Conservation (phyloP, 2,113 vertebrate genomes). For the Polypterus bichir region DNA sequence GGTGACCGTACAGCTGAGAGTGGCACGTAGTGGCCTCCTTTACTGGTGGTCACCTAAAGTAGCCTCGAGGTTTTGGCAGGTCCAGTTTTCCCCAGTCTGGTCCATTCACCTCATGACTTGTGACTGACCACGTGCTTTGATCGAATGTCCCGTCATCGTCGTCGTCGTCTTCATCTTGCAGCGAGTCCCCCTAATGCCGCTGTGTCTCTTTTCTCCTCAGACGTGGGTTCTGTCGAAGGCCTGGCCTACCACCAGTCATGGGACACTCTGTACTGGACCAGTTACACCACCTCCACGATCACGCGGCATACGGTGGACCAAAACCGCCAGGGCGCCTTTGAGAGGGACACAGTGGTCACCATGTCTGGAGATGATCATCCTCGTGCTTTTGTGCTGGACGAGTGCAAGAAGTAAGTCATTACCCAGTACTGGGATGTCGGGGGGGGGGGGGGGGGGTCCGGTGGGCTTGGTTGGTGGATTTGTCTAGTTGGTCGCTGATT, state of each 20-base stretch:
- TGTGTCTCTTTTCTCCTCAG: slow-evolving; percentile 34
- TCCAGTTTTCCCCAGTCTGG: no score
- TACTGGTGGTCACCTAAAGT: no score
- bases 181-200: no score
- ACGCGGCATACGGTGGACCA: slow-evolving; percentile 89
- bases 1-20: no score
- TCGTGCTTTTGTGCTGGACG: slow-evolving; percentile 84
- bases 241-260: slow-evolving; percentile 85
- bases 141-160: no score
- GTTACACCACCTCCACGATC: slow-evolving; percentile 92
- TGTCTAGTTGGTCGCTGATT: no score
- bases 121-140: no score
- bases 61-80: no score
- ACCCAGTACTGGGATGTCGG: neutral
- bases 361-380: slow-evolving; percentile 96
- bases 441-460: neutral
- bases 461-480: neutral
- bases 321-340: slow-evolving; percentile 68
- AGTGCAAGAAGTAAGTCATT: slow-evolving; percentile 80
- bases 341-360: slow-evolving; percentile 85
- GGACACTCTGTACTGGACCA: slow-evolving; percentile 95
- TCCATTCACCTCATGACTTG: no score
- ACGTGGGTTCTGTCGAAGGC: slow-evolving; percentile 93
- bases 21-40: no score
- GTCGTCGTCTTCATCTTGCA: no score